Conservation (phyloP, 2,113 vertebrate species). For the Lota lota region DNA sequence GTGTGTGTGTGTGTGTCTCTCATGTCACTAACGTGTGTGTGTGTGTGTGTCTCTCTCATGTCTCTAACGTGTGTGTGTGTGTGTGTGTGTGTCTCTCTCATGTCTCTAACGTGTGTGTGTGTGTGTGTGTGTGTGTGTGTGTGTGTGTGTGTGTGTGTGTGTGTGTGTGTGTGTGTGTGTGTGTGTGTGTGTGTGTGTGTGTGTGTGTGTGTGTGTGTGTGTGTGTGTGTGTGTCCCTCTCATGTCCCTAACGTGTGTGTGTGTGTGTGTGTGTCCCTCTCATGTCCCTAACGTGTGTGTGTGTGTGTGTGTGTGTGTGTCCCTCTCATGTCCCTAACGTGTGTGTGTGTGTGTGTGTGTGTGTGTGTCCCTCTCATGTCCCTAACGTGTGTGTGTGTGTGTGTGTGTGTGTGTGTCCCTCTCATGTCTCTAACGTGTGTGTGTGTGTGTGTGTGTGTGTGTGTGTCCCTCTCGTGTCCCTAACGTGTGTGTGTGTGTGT, state of each 20-base stretch:
- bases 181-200: too few relatives aligned
- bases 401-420: too few relatives aligned
- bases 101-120: conserved; percentile 2
- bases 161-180: too few relatives aligned
- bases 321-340: too few relatives aligned
- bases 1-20: neutral
- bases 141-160: too few relatives aligned
- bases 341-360: conserved; percentile 4
- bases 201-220: too few relatives aligned
- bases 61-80: conserved; percentile 2
- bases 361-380: neutral
- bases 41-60: too few relatives aligned
- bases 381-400: neutral
- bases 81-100: neutral
- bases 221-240: conserved; percentile 4
- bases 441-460: conserved; percentile 6
- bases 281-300: neutral
- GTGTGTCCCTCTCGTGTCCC: neutral
- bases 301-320: too few relatives aligned
- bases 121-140: too few relatives aligned
- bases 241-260: neutral
- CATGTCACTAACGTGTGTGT: neutral
- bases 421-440: too few relatives aligned
- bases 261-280: neutral
- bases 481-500: neutral